A percentile compares a stretch with the other conserved stretches of the same genome.
Conservation (phyloP, 2,888 invertebrate genomes). For the Patella pellucida region DNA sequence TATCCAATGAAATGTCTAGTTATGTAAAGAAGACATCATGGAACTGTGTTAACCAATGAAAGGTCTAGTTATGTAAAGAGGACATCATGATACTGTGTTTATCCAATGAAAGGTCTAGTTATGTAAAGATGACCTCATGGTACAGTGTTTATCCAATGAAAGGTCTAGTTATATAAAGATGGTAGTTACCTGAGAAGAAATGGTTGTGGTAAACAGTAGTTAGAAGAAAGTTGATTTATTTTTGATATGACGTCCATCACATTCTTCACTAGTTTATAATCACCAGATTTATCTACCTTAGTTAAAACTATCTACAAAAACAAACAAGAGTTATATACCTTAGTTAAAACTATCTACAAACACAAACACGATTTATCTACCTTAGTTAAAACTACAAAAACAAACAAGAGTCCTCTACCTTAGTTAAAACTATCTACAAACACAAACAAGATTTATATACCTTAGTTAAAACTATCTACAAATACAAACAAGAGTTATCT, state of each 20-base stretch:
- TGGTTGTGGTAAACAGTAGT: slow-evolving; percentile 57
- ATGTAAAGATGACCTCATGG: no score
- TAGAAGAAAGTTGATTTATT: slow-evolving; percentile 40
- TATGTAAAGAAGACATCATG: no score
- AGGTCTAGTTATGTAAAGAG: no score
- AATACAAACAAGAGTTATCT: slow-evolving; percentile 45
- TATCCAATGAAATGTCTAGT: no score
- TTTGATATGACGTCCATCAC: slow-evolving; percentile 44
- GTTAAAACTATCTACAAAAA: slow-evolving; percentile 59
- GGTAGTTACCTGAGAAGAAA: slow-evolving; percentile 59
- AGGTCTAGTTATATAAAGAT: no score
- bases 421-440: slow-evolving; percentile 61
- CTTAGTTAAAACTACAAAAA: slow-evolving; percentile 58
- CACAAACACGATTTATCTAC: slow-evolving; percentile 50
- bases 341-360: slow-evolving; percentile 61
- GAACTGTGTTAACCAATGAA: no score
- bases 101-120: no score
- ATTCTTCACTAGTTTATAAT: slow-evolving; percentile 44
- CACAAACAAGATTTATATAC: slow-evolving; percentile 51
- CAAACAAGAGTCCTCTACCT: slow-evolving; percentile 47
- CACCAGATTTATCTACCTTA: slow-evolving; percentile 57
- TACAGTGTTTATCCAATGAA: no score
- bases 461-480: slow-evolving; percentile 62
- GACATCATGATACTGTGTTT: no score
- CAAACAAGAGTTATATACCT: slow-evolving; percentile 39